A percentile compares a stretch with the other conserved stretches of the same genome.
These are phyloP conservation scores for Ichneumoninae sp. DNA, from an alignment of 2,888 invertebrate species.

Conservation along the genomic window DNA sequence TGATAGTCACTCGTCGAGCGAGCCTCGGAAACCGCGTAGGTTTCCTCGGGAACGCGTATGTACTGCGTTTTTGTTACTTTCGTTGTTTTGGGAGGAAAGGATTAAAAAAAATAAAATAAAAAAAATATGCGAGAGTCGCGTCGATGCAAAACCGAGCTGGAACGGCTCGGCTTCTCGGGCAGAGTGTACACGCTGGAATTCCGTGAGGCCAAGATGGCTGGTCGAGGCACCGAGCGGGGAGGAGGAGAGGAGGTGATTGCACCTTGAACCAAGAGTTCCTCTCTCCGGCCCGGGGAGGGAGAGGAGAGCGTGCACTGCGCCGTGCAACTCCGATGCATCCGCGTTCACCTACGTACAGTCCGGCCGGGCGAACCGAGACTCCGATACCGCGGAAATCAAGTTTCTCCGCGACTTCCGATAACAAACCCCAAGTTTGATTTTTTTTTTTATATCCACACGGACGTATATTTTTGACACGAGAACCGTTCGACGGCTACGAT, in stretches of 20 bases:
- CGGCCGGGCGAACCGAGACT: neutral
- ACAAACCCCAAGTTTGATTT: neutral
- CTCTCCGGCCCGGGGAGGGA: constrained; percentile 65
- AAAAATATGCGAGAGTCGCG: neutral
- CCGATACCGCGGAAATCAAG: neutral
- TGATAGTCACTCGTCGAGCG: constrained; percentile 46
- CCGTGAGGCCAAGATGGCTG: constrained; percentile 67
- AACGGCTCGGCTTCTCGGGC: constrained; percentile 53
- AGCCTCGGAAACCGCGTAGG: constrained; percentile 58
- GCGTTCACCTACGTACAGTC: constrained; percentile 29
- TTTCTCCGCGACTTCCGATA: neutral
- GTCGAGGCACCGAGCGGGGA: constrained; percentile 35
- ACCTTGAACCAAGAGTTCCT: constrained; percentile 74
- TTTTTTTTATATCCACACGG: neutral
- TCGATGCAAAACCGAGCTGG: neutral
- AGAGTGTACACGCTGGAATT: constrained; percentile 72
- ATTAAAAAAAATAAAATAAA: neutral
- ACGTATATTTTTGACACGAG: neutral
- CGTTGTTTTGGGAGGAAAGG: neutral
- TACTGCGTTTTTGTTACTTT: neutral
- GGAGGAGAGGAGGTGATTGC: constrained; percentile 76
- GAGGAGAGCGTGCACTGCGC: constrained; percentile 61
- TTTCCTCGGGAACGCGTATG: constrained; percentile 31
- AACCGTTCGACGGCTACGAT: constrained; percentile 36
- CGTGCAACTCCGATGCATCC: constrained; percentile 33